Evolutionary conservation across 2,888 invertebrate genomes (phyloP).

Genomic region (Melinopterus prodromus): DNA sequence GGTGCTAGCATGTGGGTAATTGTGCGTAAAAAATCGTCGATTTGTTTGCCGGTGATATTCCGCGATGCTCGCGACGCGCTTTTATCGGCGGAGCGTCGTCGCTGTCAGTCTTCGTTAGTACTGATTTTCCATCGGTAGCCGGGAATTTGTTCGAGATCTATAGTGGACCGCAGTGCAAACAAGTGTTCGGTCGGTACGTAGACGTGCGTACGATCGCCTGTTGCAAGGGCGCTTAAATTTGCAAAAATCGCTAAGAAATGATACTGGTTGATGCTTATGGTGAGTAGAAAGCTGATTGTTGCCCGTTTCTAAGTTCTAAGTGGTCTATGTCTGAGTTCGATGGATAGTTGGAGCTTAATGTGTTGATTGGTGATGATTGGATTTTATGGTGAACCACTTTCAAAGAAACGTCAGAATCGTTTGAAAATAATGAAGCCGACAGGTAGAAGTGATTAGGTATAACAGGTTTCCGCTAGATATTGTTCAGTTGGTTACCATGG

Average conservation of each 20-base stretch:
- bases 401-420: no score
- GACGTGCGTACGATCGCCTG: not conserved
- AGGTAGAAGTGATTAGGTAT: no score
- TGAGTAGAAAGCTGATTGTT: not conserved
- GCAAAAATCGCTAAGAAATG: not conserved
- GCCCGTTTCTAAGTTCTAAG: no score
- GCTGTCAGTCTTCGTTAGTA: not conserved
- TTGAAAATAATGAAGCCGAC: no score
- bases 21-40: not conserved
- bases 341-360: no score
- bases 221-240: not conserved
- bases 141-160: not conserved
- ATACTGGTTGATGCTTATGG: not conserved
- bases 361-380: no score
- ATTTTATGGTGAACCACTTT: no score
- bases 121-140: not conserved
- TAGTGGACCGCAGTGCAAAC: not conserved
- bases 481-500: no score
- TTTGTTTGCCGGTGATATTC: not conserved
- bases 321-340: no score
- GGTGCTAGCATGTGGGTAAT: constrained; percentile 4
- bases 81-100: not conserved
- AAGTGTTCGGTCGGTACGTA: not conserved
- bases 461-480: no score
- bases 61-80: not conserved